Percentiles rank a stretch among this genome's conserved stretches.
phyloP scores from a whole-genome alignment of 2,113 vertebrate genomes.

The Poeciliopsis occidentalis region DNA sequence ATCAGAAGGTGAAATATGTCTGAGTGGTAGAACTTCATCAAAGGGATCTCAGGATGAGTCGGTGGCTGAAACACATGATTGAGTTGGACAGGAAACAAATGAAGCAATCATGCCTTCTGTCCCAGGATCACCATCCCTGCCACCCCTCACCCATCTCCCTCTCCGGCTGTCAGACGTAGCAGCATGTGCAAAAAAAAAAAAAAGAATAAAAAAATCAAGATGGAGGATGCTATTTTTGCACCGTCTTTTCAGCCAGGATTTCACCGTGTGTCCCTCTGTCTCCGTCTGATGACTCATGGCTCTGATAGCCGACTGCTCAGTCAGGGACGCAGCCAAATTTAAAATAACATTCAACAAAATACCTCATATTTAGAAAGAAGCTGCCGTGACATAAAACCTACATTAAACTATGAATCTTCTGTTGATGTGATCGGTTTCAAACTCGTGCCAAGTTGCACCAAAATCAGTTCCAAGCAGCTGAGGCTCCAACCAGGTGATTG shows the following conservation, averaged over 20 bases:
- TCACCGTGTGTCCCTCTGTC: neutral
- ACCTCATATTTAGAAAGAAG: neutral
- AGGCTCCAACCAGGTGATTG: neutral
- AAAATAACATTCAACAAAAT: neutral
- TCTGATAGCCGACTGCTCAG: constrained; percentile 43
- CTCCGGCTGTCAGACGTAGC: constrained; percentile 16
- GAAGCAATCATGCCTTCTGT: neutral
- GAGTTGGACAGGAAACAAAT: too few species aligned
- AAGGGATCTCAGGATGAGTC: neutral
- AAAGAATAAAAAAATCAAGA: neutral
- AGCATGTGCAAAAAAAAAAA: neutral
- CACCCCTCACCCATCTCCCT: neutral
- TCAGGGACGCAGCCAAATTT: constrained; percentile 4
- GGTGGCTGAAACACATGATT: neutral
- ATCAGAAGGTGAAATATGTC: neutral
- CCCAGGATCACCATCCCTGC: neutral
- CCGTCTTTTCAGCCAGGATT: neutral
- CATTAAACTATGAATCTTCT: neutral
- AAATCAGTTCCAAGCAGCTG: neutral
- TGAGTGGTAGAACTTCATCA: neutral
- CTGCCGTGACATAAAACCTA: neutral
- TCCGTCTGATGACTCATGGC: constrained; percentile 39
- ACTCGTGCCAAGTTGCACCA: neutral
- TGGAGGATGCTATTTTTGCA: constrained; percentile 22
- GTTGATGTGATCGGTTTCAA: neutral